A percentile compares a stretch with the other conserved stretches of the same genome.
Evolutionary conservation across 2,888 invertebrate species (phyloP).

Genomic region (Vanessa cardui): DNA sequence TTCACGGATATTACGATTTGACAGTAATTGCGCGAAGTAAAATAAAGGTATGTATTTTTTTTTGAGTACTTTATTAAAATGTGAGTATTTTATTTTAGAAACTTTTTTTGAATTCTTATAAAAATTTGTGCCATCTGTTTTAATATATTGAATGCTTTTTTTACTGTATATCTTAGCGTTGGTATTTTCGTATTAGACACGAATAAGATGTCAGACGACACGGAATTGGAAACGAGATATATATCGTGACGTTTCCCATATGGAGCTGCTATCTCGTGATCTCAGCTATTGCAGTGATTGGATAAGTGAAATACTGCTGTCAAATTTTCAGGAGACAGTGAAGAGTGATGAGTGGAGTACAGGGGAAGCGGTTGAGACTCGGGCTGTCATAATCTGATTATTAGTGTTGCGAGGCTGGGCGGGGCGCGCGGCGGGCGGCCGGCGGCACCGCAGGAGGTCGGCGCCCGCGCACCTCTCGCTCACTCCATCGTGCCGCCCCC

Average conservation of each 20-base stretch:
- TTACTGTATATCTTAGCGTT: background rate
- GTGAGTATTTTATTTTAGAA: background rate
- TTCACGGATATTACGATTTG: slow-evolving; percentile 59
- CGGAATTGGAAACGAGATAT: background rate
- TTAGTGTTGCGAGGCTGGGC: slow-evolving; percentile 73
- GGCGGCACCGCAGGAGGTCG: slow-evolving; percentile 77
- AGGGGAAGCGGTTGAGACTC: slow-evolving; percentile 61
- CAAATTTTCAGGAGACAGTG: slow-evolving; percentile 61
- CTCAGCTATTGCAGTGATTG: slow-evolving; percentile 36
- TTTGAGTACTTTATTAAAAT: background rate
- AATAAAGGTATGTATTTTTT: slow-evolving; percentile 41
- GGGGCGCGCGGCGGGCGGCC: slow-evolving; percentile 75
- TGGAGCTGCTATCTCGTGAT: slow-evolving; percentile 32
- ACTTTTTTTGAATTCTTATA: too few relatives aligned
- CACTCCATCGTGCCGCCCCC: slow-evolving; percentile 46
- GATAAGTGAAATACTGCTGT: slow-evolving; percentile 55
- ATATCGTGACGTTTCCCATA: slow-evolving; percentile 4
- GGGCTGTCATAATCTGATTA: slow-evolving; percentile 82
- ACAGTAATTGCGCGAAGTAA: slow-evolving; percentile 45
- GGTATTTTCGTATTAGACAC: background rate
- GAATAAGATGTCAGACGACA: background rate
- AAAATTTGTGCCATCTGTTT: too few relatives aligned
- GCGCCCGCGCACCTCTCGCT: slow-evolving; percentile 74
- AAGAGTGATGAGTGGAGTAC: slow-evolving; percentile 66
- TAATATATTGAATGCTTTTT: too few relatives aligned